Base-by-base conservation (phyloP, 2,888 invertebrate genomes). In the Chydorus sphaericus region DNA sequence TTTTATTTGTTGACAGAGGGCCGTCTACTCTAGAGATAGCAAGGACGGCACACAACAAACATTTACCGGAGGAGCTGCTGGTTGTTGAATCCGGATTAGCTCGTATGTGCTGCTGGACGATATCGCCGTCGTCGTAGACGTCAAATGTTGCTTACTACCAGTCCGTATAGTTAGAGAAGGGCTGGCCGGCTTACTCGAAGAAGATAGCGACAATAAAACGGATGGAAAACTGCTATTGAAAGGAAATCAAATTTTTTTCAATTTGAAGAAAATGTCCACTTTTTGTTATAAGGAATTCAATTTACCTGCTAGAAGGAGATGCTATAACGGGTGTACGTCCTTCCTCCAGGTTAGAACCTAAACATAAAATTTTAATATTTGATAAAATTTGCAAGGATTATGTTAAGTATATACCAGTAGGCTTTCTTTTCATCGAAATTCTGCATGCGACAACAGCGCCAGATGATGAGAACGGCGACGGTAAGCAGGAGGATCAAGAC, bases 381-480 rank as follows among this genome's bases (percentile, higher is more conserved):
- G 10, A 11, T 10, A 33, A 11, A 33, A 11, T 33, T 33, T 33
- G 14, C 10, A 10, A 11, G 10, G 14, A 11, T 33, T 11, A 33
- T 33, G 14, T 33, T 33, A 33, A 33, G 10, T 11, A 33, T 33
- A 33, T 33, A 33, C n/a, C n/a, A 33, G 52, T 52, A 55, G 3
- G 48, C 33, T 48, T 55, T 55, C 11, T n/a, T n/a, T n/a, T 55
- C 55, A 2, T 31, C 20, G 10, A 29, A 49, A 18, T 48, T 48
- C n/a, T 49, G 29, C n/a, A 31, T 11, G 36, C 26, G 28, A 16
- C 55, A 55, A 37, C 55, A 55, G 5, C 55, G 48, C 55, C 55
- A 55, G 16, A 31, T 48, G n/a, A 55, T 26, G 28, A 55, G 48
- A 5, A 48, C 55, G 28, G 39, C 39, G 20, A 49, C 31, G 16